Evolutionary conservation across 2,797 vertebrate species (phyloP).

Genomic region (Neosilurus mollespiculum): DNA sequence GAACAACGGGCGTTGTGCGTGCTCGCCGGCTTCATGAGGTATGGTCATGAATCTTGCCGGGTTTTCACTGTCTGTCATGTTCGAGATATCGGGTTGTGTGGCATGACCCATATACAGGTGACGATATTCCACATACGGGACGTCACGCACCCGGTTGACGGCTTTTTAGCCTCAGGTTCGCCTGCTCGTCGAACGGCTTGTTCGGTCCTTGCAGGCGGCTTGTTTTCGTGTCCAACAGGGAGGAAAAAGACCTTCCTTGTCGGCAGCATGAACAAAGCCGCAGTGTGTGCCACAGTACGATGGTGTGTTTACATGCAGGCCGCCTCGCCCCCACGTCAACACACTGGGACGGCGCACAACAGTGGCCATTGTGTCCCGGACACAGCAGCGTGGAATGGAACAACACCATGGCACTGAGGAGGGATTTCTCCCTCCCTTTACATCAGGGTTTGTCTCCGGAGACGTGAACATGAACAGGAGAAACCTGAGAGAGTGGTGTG

Average conservation of each 20-base stretch:
- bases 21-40: neutral
- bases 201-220: neutral
- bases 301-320: slow-evolving; percentile 39
- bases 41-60: neutral
- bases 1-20: neutral
- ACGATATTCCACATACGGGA: neutral
- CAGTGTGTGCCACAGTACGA: slow-evolving; percentile 23
- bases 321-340: slow-evolving; percentile 7
- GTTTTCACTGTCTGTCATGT: neutral
- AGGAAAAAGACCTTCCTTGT: neutral
- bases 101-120: neutral
- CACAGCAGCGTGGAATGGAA: neutral
- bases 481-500: neutral
- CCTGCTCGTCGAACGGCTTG: neutral
- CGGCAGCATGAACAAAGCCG: slow-evolving; percentile 28
- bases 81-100: neutral
- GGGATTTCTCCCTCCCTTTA: neutral
- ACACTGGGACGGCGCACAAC: slow-evolving; percentile 9
- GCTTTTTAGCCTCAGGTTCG: neutral
- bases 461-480: neutral
- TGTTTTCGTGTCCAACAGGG: neutral
- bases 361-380: slow-evolving; percentile 18
- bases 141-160: neutral
- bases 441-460: neutral
- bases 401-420: neutral